phyloP scores from a whole-genome alignment of 2,797 vertebrate genomes.

The Megalops cyprinoides region DNA sequence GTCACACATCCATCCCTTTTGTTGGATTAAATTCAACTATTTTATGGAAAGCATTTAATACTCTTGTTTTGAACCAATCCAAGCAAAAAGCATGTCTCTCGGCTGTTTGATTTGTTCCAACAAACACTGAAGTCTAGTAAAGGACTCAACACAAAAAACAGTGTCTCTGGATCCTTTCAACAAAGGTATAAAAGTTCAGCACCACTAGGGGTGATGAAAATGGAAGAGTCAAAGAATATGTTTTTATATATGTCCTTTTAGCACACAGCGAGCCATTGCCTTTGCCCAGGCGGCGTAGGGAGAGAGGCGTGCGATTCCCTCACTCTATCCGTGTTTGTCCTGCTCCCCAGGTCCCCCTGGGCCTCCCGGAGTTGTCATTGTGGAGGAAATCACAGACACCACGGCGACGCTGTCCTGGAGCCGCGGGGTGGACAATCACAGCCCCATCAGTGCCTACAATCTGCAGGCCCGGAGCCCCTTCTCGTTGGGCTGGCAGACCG shows the following conservation, averaged over 20 bases:
- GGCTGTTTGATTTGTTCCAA: too few species aligned
- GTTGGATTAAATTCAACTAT: too few species aligned
- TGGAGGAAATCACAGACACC: constrained; percentile 93
- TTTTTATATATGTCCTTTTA: neutral
- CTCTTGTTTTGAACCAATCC: neutral
- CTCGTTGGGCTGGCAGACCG: constrained; percentile 96
- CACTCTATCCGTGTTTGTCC: neutral
- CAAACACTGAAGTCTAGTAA: too few species aligned
- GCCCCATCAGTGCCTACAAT: constrained; percentile 91
- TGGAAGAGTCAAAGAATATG: too few species aligned
- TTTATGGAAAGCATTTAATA: neutral
- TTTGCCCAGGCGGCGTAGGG: too few species aligned
- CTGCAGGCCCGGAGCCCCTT: constrained; percentile 95
- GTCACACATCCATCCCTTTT: too few species aligned
- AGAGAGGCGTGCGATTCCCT: neutral
- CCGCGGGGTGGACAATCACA: constrained; percentile 93
- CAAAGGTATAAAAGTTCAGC: too few species aligned
- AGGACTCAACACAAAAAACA: too few species aligned
- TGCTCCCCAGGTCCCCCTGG: constrained; percentile 87
- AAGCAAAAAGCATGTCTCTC: neutral
- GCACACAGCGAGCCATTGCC: too few species aligned
- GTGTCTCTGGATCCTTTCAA: too few species aligned
- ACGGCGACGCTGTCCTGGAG: constrained; percentile 95
- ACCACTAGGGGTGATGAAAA: neutral
- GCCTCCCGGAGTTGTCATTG: constrained; percentile 92